phyloP scores from a whole-genome alignment of 2,113 vertebrate genomes.

The Planiliza haematocheilus region DNA sequence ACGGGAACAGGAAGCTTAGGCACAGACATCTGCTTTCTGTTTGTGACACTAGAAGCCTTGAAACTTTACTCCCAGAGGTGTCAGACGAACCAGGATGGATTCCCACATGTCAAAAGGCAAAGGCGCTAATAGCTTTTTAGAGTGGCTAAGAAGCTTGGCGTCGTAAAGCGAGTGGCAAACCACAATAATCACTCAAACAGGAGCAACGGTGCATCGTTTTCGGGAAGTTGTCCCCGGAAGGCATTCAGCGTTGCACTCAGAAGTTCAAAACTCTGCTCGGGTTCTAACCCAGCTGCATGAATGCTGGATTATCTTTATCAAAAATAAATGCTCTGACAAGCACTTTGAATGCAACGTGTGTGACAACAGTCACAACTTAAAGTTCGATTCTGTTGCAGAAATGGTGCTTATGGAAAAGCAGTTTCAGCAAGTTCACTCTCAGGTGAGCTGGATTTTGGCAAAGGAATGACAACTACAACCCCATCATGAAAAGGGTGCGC shows the following conservation, averaged over 20 bases:
- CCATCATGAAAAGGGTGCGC: background rate
- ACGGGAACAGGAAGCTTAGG: too few species aligned
- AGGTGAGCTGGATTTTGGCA: background rate
- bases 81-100: too few species aligned
- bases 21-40: too few species aligned
- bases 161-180: background rate
- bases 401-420: constrained; percentile 5
- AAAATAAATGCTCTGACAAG: constrained; percentile 7
- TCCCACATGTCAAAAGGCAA: background rate
- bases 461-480: background rate
- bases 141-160: background rate
- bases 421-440: background rate
- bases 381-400: background rate
- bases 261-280: too few species aligned
- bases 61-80: too few species aligned
- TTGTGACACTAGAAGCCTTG: too few species aligned
- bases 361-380: background rate
- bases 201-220: constrained; percentile 9
- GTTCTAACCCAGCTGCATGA: too few species aligned
- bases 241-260: background rate
- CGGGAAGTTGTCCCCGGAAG: constrained; percentile 4
- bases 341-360: background rate
- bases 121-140: background rate
- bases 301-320: background rate
- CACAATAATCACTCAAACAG: background rate